Evolutionary conservation across 2,888 invertebrate genomes (phyloP).

Genomic region (Arenicola marina): DNA sequence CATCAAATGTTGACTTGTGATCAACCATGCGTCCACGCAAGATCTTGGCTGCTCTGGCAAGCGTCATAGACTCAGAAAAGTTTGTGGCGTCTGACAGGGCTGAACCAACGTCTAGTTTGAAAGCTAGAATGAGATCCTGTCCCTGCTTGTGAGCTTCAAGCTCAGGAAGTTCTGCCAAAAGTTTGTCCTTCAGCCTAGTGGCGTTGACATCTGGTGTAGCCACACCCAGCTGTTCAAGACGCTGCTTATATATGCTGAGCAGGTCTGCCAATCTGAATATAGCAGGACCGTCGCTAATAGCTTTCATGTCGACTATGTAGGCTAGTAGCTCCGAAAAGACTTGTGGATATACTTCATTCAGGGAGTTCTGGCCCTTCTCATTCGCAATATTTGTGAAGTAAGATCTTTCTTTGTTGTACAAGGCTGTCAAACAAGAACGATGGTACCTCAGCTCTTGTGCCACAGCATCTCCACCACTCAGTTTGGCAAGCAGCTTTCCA

Average conservation of each 20-base stretch:
- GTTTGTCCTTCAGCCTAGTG: slow-evolving; percentile 19
- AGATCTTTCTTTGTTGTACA: slow-evolving; percentile 29
- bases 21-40: slow-evolving; percentile 30
- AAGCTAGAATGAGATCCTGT: slow-evolving; percentile 29
- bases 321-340: slow-evolving; percentile 14
- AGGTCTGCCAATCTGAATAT: slow-evolving; percentile 9
- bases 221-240: slow-evolving; percentile 24
- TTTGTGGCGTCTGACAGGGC: slow-evolving; percentile 2
- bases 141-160: slow-evolving; percentile 30
- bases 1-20: slow-evolving; percentile 16
- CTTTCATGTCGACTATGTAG: slow-evolving; percentile 9
- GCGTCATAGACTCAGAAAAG: slow-evolving; percentile 29
- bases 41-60: slow-evolving; percentile 35
- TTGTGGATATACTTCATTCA: slow-evolving; percentile 6
- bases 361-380: not conserved
- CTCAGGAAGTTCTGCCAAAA: slow-evolving; percentile 19
- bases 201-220: slow-evolving; percentile 17
- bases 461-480: slow-evolving; percentile 33
- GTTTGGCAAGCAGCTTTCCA: slow-evolving; percentile 26
- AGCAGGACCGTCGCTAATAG: not conserved
- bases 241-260: slow-evolving; percentile 22
- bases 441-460: slow-evolving; percentile 36
- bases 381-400: not conserved
- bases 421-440: slow-evolving; percentile 19
- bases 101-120: slow-evolving; percentile 31